Percentiles rank a stretch among this genome's conserved stretches.
These are phyloP conservation scores for Lacerta viridis DNA, from an alignment of 2,797 vertebrate species.

Conservation along the genomic window DNA sequence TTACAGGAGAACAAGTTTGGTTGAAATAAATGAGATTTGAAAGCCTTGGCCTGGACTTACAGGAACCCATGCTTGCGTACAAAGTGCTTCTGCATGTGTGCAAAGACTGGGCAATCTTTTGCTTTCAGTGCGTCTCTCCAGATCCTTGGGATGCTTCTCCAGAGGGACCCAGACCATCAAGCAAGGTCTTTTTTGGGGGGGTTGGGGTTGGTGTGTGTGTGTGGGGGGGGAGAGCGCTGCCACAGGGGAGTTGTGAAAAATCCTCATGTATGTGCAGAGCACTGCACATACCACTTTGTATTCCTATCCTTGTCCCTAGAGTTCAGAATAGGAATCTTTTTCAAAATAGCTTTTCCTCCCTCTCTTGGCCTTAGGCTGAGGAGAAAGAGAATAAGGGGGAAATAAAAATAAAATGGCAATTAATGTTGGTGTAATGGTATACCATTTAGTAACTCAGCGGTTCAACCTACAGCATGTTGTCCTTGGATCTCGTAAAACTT, in stretches of 20 bases:
- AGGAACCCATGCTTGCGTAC: background rate
- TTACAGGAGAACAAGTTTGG: background rate
- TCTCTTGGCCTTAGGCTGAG: conserved; percentile 26
- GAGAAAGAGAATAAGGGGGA: conserved; percentile 66
- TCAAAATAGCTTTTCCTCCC: conserved; percentile 2
- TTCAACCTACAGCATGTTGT: conserved; percentile 58
- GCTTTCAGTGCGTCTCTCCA: background rate
- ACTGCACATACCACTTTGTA: background rate
- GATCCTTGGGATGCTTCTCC: background rate
- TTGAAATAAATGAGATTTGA: background rate
- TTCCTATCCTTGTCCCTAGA: background rate
- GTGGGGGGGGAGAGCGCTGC: too few species aligned
- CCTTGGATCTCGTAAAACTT: conserved; percentile 74
- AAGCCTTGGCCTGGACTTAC: background rate
- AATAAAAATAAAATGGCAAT: conserved; percentile 66
- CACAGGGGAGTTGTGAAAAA: background rate
- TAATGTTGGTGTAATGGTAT: conserved; percentile 68
- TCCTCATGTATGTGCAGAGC: background rate
- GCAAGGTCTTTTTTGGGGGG: background rate
- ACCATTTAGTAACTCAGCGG: conserved; percentile 72
- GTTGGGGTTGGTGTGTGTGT: background rate
- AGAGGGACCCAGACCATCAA: background rate
- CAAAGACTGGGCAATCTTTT: background rate
- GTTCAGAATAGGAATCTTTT: background rate
- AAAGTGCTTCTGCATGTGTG: background rate